These are phyloP conservation scores for Myripristis murdjan DNA, from an alignment of 2,797 vertebrate genomes.

Conservation along the genomic window DNA sequence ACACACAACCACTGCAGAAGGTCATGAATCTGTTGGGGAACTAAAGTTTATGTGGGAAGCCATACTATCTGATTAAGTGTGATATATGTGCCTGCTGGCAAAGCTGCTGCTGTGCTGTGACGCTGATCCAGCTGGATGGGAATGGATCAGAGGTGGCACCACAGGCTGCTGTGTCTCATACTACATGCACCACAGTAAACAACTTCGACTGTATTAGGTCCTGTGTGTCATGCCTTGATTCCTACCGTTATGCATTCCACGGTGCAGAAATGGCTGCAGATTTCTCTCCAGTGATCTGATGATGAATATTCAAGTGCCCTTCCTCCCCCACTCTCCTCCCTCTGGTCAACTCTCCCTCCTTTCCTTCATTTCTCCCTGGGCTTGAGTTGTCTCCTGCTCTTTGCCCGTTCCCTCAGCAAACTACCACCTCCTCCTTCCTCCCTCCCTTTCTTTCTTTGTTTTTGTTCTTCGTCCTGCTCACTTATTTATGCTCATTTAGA, in stretches of 20 bases:
- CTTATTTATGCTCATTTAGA: conserved; percentile 67
- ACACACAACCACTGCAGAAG: neutral
- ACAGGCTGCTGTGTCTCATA: neutral
- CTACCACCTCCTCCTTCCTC: conserved; percentile 22
- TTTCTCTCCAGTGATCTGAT: conserved; percentile 45
- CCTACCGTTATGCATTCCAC: conserved; percentile 31
- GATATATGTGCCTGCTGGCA: conserved; percentile 12
- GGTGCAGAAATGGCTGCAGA: conserved; percentile 20
- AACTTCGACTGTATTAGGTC: neutral
- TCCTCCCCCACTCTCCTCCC: conserved; percentile 27
- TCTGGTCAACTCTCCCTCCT: conserved; percentile 39
- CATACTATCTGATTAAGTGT: conserved; percentile 6
- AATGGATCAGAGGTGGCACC: conserved; percentile 27
- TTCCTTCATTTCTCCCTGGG: conserved; percentile 51
- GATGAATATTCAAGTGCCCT: conserved; percentile 68
- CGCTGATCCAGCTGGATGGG: conserved; percentile 40
- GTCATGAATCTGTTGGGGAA: neutral
- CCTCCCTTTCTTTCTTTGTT: conserved; percentile 57
- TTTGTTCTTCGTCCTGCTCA: conserved; percentile 55
- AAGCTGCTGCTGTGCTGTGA: conserved; percentile 9
- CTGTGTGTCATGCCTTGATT: conserved; percentile 31
- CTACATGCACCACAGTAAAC: conserved; percentile 21
- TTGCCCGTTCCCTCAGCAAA: conserved; percentile 45
- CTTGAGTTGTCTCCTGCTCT: conserved; percentile 7
- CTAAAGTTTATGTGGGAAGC: neutral